Evolutionary conservation across 2,113 vertebrate genomes (phyloP).

Genomic region (Poecilia latipinna): DNA sequence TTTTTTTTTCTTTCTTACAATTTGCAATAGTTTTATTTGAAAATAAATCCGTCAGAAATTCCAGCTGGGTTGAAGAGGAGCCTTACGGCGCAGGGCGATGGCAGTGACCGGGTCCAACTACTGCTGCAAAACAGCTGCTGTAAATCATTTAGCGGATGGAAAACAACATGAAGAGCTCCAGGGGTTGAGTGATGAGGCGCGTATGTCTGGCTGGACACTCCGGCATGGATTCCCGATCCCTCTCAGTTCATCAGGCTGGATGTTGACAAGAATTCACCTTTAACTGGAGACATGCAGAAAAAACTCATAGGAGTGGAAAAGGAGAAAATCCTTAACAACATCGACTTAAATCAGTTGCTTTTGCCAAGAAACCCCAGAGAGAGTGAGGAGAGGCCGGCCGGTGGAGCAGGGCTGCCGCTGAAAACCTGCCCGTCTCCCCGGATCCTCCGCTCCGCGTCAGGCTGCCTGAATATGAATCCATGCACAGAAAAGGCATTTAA

Average conservation of each 20-base stretch:
- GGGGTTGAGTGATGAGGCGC: constrained; percentile 34
- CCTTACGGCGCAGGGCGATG: constrained; percentile 51
- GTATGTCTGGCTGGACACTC: constrained; percentile 30
- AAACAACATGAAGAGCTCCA: constrained; percentile 29
- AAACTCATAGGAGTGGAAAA: constrained; percentile 14
- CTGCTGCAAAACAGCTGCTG: constrained; percentile 30
- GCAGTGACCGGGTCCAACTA: constrained; percentile 39
- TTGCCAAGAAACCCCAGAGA: neutral
- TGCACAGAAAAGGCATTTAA: neutral
- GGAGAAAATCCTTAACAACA: constrained; percentile 9
- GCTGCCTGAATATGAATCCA: neutral
- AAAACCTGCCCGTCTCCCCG: constrained; percentile 22
- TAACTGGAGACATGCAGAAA: neutral
- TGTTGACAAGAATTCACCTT: constrained; percentile 27
- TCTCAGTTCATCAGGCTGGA: constrained; percentile 11
- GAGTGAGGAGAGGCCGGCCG: too few relatives aligned
- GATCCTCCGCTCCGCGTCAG: neutral
- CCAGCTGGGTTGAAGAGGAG: constrained; percentile 27
- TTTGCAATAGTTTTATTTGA: neutral
- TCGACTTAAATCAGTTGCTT: constrained; percentile 60
- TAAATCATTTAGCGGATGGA: constrained; percentile 32
- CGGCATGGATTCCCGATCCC: constrained; percentile 24
- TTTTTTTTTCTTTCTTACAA: neutral
- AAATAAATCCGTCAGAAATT: neutral
- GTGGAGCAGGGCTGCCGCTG: constrained; percentile 24